Percentiles rank a stretch among this genome's conserved stretches.
Conservation (phyloP, 1,140 invertebrate species). For the Aleiodes sp. region DNA sequence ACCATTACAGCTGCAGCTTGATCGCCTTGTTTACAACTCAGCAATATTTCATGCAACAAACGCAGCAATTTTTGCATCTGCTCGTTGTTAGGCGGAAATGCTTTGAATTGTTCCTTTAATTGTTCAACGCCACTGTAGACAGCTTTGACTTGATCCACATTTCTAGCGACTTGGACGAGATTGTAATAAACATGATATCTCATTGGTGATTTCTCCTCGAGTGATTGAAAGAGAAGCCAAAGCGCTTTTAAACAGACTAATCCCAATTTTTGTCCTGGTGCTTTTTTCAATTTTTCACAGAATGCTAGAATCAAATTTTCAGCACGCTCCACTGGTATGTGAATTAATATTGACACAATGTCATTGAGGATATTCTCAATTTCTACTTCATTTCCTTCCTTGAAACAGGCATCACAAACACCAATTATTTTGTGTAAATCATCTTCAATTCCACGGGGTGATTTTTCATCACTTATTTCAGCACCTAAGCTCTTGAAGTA, state of each 20-base stretch:
- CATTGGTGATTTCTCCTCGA: constrained; percentile 84
- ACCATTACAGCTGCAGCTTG: constrained; percentile 96
- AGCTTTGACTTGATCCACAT: constrained; percentile 83
- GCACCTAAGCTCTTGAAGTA: constrained; percentile 92
- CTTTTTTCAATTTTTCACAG: constrained; percentile 93
- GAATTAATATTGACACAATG: constrained; percentile 93
- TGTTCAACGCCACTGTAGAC: constrained; percentile 84
- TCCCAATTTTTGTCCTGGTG: constrained; percentile 83
- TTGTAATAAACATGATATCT: constrained; percentile 93
- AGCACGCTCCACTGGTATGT: constrained; percentile 86
- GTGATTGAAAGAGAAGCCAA: constrained; percentile 89
- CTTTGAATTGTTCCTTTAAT: constrained; percentile 84
- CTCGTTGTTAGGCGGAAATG: constrained; percentile 86
- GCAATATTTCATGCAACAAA: constrained; percentile 86
- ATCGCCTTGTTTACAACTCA: constrained; percentile 80
- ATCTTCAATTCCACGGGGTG: constrained; percentile 89
- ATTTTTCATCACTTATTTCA: constrained; percentile 91
- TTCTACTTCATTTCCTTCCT: constrained; percentile 81
- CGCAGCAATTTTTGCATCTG: constrained; percentile 93
- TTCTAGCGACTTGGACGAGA: constrained; percentile 86
- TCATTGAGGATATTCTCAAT: constrained; percentile 86
- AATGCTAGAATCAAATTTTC: constrained; percentile 91
- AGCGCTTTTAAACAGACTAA: constrained; percentile 86
- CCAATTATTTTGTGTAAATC: constrained; percentile 95
- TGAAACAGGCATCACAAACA: constrained; percentile 91